phyloP scores from a whole-genome alignment of 92 coral and sea anemone genomes.

The Anthopleura xanthogrammica region DNA sequence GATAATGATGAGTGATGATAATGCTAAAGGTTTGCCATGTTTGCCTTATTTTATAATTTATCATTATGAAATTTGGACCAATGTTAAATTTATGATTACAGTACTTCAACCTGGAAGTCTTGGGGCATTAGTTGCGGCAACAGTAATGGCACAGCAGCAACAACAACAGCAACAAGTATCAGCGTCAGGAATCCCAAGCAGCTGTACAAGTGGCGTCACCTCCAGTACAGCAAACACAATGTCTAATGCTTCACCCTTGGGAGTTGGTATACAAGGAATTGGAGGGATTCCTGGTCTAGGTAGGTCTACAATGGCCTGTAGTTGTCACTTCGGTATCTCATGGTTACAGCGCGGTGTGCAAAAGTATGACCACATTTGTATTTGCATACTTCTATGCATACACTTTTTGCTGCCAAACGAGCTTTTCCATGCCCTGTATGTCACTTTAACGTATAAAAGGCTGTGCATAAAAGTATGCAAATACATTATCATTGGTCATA shows the following conservation, averaged over 20 bases:
- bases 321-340: too few species aligned
- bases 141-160: slow-evolving; percentile 88
- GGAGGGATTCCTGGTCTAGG: slow-evolving; percentile 63
- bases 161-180: slow-evolving; percentile 84
- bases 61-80: too few species aligned
- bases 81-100: background rate
- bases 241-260: slow-evolving; percentile 43
- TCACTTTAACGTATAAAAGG: too few species aligned
- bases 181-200: slow-evolving; percentile 58
- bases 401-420: too few species aligned
- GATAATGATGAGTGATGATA: background rate
- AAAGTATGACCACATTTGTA: too few species aligned
- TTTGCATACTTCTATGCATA: too few species aligned
- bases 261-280: slow-evolving; percentile 68
- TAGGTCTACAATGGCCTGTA: background rate
- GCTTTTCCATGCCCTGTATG: too few species aligned
- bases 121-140: slow-evolving; percentile 95
- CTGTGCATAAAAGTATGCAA: too few species aligned
- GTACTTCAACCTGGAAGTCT: slow-evolving; percentile 78
- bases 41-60: too few species aligned
- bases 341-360: too few species aligned
- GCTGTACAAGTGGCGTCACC: slow-evolving; percentile 63
- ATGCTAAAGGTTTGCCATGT: too few species aligned
- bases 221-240: slow-evolving; percentile 56
- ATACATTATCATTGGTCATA: too few species aligned